Evolutionary conservation across 1,140 invertebrate genomes (phyloP).

Genomic region (Polypedilum pembai): DNA sequence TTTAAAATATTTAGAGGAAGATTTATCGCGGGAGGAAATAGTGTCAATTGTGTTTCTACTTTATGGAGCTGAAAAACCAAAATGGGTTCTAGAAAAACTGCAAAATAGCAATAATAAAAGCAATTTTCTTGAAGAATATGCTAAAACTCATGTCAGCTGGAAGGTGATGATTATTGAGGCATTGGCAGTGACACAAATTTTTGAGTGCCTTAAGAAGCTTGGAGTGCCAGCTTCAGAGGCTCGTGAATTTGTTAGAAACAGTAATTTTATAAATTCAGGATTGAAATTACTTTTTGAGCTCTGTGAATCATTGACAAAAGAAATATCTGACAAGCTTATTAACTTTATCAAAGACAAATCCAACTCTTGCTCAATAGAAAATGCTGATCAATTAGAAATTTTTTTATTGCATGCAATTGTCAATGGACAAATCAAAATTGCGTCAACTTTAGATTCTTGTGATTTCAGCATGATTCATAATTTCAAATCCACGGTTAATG

Average conservation of each 20-base stretch:
- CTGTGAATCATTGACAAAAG: not conserved
- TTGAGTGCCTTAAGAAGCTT: not conserved
- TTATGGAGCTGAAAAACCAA: not conserved
- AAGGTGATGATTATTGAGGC: not conserved
- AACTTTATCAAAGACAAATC: not conserved
- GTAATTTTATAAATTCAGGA: not conserved
- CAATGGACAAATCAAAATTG: not conserved
- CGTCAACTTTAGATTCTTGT: not conserved
- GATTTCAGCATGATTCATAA: not conserved
- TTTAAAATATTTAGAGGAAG: not conserved
- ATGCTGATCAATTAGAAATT: not conserved
- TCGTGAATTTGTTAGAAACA: constrained; percentile 6
- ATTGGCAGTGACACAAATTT: not conserved
- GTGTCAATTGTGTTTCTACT: not conserved
- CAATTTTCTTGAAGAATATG: not conserved
- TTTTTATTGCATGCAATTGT: not conserved
- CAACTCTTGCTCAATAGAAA: not conserved
- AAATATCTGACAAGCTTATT: not conserved
- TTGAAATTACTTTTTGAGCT: not conserved
- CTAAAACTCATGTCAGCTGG: not conserved
- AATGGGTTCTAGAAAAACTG: not conserved
- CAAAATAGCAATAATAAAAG: not conserved
- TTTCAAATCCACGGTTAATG: not conserved
- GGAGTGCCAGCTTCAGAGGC: not conserved
- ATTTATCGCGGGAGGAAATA: not conserved